Conservation (phyloP, 1,140 invertebrate genomes). For the Brachionus rotundiformis region DNA sequence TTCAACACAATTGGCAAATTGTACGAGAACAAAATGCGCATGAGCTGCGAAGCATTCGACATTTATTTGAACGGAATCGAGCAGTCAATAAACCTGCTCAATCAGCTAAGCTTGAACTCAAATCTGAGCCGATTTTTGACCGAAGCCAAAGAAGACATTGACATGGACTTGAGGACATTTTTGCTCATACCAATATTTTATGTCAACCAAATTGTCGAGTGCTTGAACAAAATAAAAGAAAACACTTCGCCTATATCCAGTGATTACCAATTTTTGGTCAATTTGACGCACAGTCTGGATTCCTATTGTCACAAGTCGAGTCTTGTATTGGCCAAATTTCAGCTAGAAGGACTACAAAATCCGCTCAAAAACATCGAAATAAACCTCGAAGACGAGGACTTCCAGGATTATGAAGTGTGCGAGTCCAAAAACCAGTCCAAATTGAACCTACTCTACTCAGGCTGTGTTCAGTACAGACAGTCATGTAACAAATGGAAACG, state of each 20-base stretch:
- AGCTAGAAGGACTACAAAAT: neutral
- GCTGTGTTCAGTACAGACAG: slow-evolving; percentile 42
- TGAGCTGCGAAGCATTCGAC: slow-evolving; percentile 50
- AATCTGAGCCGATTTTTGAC: slow-evolving; percentile 2
- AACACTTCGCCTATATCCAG: neutral
- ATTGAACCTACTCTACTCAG: neutral
- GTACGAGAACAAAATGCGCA: slow-evolving; percentile 50
- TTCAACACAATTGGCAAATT: slow-evolving; percentile 49
- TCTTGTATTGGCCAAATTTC: neutral
- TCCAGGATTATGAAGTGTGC: neutral
- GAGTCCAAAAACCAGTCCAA: neutral
- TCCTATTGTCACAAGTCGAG: neutral
- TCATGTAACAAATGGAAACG: slow-evolving; percentile 48
- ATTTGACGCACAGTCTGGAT: neutral
- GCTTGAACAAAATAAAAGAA: slow-evolving; percentile 29
- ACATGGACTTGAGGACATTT: slow-evolving; percentile 49
- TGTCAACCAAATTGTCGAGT: neutral
- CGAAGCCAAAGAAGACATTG: slow-evolving; percentile 14
- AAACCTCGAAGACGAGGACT: neutral
- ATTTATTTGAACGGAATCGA: slow-evolving; percentile 45
- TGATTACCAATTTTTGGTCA: slow-evolving; percentile 42
- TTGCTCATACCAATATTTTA: slow-evolving; percentile 32
- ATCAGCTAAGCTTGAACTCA: neutral
- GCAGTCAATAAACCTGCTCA: neutral
- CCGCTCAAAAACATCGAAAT: neutral